Percentiles rank a stretch among this genome's conserved stretches.
Evolutionary conservation across 2,113 vertebrate species (phyloP).

Genomic region (Scophthalmus maximus): DNA sequence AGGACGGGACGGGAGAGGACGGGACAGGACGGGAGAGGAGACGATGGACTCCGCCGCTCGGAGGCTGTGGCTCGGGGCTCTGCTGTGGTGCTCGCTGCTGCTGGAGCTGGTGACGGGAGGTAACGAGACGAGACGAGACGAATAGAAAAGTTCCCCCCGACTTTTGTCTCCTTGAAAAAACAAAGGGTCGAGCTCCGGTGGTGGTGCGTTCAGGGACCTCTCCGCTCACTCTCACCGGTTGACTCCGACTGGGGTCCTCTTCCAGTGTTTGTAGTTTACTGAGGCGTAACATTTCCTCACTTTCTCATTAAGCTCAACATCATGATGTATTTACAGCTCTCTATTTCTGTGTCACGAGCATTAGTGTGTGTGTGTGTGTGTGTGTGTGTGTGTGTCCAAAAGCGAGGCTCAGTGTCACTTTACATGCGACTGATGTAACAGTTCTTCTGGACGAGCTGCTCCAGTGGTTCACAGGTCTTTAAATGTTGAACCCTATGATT

Average conservation of each 20-base stretch:
- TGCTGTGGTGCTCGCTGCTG: slow-evolving; percentile 76
- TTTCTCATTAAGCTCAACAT: neutral
- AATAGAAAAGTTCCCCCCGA: slow-evolving; percentile 24
- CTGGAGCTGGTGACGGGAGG: slow-evolving; percentile 68
- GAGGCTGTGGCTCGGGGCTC: slow-evolving; percentile 58
- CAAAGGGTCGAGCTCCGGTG: neutral
- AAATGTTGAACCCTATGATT: slow-evolving; percentile 5
- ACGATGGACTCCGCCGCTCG: slow-evolving; percentile 58
- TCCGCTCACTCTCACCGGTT: neutral
- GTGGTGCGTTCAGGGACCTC: too few relatives aligned
- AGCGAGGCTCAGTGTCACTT: slow-evolving; percentile 14
- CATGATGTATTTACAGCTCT: neutral
- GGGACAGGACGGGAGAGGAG: too few relatives aligned
- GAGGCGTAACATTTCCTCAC: neutral
- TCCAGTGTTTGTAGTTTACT: neutral
- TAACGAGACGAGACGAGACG: too few relatives aligned
- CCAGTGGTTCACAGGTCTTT: neutral
- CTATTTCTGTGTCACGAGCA: neutral
- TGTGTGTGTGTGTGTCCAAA: slow-evolving; percentile 6
- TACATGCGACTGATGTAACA: slow-evolving; percentile 10
- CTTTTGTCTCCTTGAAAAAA: slow-evolving; percentile 11
- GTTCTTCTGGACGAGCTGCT: neutral
- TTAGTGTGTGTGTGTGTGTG: neutral
- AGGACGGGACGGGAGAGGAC: too few relatives aligned
- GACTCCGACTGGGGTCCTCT: neutral